phyloP scores from a whole-genome alignment of 2,888 invertebrate species.

The Monochamus alternatus region DNA sequence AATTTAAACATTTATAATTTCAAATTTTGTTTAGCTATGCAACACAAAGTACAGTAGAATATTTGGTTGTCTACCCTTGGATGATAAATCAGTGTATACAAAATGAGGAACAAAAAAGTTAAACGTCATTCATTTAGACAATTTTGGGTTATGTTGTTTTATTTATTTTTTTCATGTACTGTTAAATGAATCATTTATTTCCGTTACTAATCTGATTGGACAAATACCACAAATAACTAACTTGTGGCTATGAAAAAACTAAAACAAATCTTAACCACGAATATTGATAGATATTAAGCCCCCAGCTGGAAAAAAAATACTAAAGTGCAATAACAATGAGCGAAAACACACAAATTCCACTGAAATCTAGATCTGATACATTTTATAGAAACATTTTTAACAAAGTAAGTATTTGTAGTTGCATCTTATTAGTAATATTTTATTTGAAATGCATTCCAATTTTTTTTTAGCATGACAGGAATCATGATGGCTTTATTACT shows the following conservation, averaged over 20 bases:
- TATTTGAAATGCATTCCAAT: neutral
- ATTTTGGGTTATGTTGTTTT: conserved; percentile 15
- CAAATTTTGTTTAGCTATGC: neutral
- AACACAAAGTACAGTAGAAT: neutral
- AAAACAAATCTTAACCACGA: neutral
- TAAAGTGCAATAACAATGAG: conserved; percentile 9
- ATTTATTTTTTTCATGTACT: neutral
- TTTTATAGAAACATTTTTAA: conserved; percentile 60
- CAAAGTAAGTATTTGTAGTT: conserved; percentile 52
- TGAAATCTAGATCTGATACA: conserved; percentile 53
- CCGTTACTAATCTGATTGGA: neutral
- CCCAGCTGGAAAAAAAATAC: neutral
- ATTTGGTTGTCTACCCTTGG: neutral
- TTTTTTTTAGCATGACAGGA: conserved; percentile 78
- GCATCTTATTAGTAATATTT: neutral
- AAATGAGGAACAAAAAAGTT: too few species aligned
- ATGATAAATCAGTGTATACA: too few species aligned
- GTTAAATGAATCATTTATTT: conserved; percentile 4
- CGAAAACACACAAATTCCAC: conserved; percentile 52
- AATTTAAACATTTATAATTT: too few species aligned
- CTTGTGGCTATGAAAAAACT: neutral
- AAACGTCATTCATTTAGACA: too few species aligned
- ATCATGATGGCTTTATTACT: conserved; percentile 81
- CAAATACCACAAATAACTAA: conserved; percentile 1
- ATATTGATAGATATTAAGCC: neutral